Evolutionary conservation across 2,113 vertebrate species (phyloP).

Genomic region (Callopanchax toddi): DNA sequence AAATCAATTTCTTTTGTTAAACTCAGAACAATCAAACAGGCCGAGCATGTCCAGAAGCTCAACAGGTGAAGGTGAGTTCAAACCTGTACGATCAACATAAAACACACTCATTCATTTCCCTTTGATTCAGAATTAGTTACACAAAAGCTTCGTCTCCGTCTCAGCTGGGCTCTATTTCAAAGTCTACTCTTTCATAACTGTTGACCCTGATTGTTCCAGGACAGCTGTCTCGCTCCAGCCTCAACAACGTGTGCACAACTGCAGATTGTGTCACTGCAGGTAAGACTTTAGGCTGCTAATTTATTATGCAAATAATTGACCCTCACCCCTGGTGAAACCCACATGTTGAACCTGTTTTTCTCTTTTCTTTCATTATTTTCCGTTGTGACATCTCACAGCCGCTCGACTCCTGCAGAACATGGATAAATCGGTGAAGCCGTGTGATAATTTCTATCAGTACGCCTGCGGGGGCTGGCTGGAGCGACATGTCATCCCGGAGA

Average conservation of each 20-base stretch:
- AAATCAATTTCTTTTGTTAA: constrained; percentile 10
- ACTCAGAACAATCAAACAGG: constrained; percentile 69
- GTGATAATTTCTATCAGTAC: constrained; percentile 94
- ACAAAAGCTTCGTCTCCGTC: constrained; percentile 15
- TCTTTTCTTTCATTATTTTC: background rate
- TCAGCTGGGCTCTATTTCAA: constrained; percentile 5
- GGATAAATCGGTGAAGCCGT: constrained; percentile 86
- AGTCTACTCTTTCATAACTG: constrained; percentile 27
- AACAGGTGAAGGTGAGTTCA: constrained; percentile 60
- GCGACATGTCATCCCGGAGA: constrained; percentile 92
- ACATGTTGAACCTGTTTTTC: background rate
- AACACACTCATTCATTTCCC: no score
- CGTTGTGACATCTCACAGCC: constrained; percentile 72
- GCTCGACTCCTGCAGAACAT: constrained; percentile 94
- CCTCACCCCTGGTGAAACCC: no score
- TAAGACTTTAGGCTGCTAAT: constrained; percentile 74
- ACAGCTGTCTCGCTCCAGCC: constrained; percentile 51
- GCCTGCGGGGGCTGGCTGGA: constrained; percentile 94
- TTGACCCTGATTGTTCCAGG: constrained; percentile 72
- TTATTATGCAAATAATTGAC: background rate
- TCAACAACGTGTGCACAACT: constrained; percentile 80
- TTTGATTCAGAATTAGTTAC: constrained; percentile 3
- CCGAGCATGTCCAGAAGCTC: constrained; percentile 63
- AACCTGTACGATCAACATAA: constrained; percentile 2
- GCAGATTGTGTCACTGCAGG: constrained; percentile 92